A percentile compares a stretch with the other conserved stretches of the same genome.
Evolutionary conservation across 2,797 vertebrate species (phyloP).

Genomic region (Avahi laniger): DNA sequence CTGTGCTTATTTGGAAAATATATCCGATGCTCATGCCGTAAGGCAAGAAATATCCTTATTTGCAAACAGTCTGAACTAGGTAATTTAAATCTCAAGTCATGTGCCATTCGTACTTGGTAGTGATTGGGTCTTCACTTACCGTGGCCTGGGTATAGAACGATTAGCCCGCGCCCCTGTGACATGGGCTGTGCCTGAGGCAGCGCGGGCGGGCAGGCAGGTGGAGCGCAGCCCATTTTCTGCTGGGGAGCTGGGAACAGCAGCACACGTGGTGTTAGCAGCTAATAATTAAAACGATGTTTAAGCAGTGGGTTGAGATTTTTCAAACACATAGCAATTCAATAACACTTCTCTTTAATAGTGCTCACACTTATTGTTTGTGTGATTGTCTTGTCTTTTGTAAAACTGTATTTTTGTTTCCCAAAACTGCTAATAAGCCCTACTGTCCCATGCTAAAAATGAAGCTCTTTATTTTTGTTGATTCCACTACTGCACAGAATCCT

Average conservation of each 20-base stretch:
- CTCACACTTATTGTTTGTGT: background rate
- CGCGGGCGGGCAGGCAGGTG: background rate
- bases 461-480: conserved; percentile 40
- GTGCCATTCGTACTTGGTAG: background rate
- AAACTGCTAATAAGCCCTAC: background rate
- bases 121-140: background rate
- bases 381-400: conserved; percentile 1
- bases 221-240: background rate
- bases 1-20: background rate
- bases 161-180: rapidly evolving
- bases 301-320: conserved; percentile 74
- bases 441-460: conserved; percentile 10
- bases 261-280: conserved; percentile 72
- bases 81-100: background rate
- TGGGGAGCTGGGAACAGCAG: conserved; percentile 66
- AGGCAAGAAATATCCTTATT: background rate
- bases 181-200: background rate
- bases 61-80: background rate
- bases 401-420: conserved; percentile 51
- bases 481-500: background rate
- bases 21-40: background rate
- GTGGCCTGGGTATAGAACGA: background rate
- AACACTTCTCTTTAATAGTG: conserved; percentile 68
- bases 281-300: conserved; percentile 81
- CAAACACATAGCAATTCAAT: conserved; percentile 49